phyloP scores from a whole-genome alignment of 2,113 vertebrate species.

The Myotis davidii region DNA sequence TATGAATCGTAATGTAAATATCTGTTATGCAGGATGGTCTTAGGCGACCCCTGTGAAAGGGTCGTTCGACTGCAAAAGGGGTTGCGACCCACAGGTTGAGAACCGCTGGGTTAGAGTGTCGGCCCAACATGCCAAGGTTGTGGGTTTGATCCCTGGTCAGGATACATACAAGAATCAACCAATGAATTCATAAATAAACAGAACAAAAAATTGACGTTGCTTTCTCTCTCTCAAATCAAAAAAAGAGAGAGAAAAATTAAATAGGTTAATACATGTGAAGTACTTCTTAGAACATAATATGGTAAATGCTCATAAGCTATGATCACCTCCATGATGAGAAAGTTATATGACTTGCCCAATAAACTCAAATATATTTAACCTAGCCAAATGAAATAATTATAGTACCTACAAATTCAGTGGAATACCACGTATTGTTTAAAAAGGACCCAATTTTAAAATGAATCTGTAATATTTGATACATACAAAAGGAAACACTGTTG shows the following conservation, averaged over 20 bases:
- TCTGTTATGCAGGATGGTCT: too few relatives aligned
- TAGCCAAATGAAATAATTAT: neutral
- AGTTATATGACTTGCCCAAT: neutral
- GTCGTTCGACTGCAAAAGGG: too few relatives aligned
- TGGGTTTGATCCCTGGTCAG: neutral
- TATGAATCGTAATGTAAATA: too few relatives aligned
- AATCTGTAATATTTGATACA: slow-evolving; percentile 4
- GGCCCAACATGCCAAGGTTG: neutral
- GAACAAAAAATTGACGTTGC: neutral
- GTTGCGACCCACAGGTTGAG: too few relatives aligned
- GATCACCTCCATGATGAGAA: neutral
- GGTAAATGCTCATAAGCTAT: slow-evolving; percentile 6
- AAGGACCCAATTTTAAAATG: neutral
- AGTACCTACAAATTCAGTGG: neutral
- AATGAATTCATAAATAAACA: neutral
- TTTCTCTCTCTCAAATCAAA: neutral
- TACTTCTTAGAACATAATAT: neutral
- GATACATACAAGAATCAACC: neutral
- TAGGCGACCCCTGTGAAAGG: too few relatives aligned
- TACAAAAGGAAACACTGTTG: neutral
- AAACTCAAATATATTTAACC: neutral
- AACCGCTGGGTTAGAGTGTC: too few relatives aligned
- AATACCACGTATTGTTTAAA: neutral
- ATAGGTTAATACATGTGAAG: neutral
- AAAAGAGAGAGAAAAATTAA: neutral